Percentiles rank a stretch among this genome's conserved stretches.
phyloP scores from a whole-genome alignment of 1,140 invertebrate species.

The Sinella curviseta region DNA sequence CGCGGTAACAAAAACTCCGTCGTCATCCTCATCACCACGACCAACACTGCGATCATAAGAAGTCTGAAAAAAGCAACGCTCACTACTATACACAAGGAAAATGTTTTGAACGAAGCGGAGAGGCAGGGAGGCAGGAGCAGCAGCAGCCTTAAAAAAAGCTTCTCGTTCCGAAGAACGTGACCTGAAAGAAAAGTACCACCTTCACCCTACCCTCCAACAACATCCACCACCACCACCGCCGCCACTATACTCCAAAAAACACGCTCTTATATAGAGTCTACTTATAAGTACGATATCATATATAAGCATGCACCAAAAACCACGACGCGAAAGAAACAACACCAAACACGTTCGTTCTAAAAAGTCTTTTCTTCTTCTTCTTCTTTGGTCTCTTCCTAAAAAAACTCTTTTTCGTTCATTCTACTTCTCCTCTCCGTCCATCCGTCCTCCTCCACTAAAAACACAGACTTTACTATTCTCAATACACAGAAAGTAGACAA shows the following conservation, averaged over 20 bases:
- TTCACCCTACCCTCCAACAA: slow-evolving; percentile 37
- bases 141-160: slow-evolving; percentile 36
- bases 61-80: background rate
- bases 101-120: slow-evolving; percentile 13
- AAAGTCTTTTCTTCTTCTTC: background rate
- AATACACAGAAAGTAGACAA: no score
- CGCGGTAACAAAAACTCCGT: slow-evolving; percentile 14
- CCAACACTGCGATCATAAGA: slow-evolving; percentile 2
- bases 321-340: slow-evolving; percentile 4
- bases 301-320: background rate
- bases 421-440: background rate
- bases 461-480: no score
- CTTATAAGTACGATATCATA: background rate
- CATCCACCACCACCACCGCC: slow-evolving; percentile 19
- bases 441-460: background rate
- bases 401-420: slow-evolving; percentile 11
- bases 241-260: no score
- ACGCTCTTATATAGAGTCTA: no score
- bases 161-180: slow-evolving; percentile 47
- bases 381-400: background rate
- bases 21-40: background rate
- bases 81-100: background rate
- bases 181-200: slow-evolving; percentile 49
- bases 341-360: slow-evolving; percentile 21
- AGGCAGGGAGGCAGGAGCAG: background rate